Evolutionary conservation across 2,797 vertebrate species (phyloP).

Genomic region (Typhlichthys subterraneus): DNA sequence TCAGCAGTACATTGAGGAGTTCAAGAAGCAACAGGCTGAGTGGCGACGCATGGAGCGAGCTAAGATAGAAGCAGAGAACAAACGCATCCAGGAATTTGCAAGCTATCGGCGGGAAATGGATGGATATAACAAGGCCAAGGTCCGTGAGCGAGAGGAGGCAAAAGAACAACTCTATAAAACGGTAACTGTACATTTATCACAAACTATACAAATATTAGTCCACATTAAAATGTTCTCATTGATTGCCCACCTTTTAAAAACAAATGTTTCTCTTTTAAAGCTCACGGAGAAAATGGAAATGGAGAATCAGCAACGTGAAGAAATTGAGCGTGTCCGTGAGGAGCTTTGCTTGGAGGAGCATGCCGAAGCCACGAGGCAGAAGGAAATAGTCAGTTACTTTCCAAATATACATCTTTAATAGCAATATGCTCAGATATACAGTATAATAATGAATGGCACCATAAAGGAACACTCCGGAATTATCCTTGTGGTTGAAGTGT

Average conservation of each 20-base stretch:
- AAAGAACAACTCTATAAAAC: slow-evolving; percentile 80
- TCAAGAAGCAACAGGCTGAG: slow-evolving; percentile 82
- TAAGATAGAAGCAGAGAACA: slow-evolving; percentile 91
- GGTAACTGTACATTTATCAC: slow-evolving; percentile 63
- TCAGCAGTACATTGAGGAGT: slow-evolving; percentile 85
- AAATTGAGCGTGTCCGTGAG: slow-evolving; percentile 81
- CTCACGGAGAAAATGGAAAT: slow-evolving; percentile 81
- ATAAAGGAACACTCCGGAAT: too few species aligned
- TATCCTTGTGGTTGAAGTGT: too few species aligned
- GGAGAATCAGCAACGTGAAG: slow-evolving; percentile 80
- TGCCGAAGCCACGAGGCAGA: slow-evolving; percentile 75
- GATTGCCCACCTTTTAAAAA: slow-evolving; percentile 1
- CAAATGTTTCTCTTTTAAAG: slow-evolving; percentile 54
- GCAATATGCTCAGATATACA: neutral
- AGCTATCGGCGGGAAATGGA: slow-evolving; percentile 79
- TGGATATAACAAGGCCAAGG: slow-evolving; percentile 76
- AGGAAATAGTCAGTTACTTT: slow-evolving; percentile 80
- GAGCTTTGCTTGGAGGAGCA: slow-evolving; percentile 88
- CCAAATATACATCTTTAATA: neutral
- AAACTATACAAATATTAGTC: neutral
- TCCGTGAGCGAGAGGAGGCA: slow-evolving; percentile 77
- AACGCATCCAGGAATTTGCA: slow-evolving; percentile 84
- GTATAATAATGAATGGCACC: neutral
- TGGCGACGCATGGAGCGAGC: slow-evolving; percentile 86
- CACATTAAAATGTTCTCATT: neutral